Evolutionary conservation across 2,797 vertebrate species (phyloP), one percentile per base, ranked within the genome.

Genomic region (Buphagus erythrorhynchus): DNA sequence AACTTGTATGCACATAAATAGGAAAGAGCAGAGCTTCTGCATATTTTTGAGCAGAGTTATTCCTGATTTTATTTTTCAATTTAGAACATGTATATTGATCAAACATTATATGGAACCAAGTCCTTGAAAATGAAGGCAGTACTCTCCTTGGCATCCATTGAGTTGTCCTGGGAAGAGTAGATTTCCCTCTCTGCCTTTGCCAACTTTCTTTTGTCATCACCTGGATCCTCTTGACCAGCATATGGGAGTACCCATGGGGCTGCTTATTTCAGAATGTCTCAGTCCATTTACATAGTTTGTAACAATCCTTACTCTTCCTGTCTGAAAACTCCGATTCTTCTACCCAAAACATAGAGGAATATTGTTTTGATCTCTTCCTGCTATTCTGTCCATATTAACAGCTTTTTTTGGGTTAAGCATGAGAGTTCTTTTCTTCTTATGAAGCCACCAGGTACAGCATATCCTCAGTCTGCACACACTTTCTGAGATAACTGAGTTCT

Each of bases 251-350:
- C 45, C n/a, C 46, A 19, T 2, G 0, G 8, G 38, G 25, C 38
- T 88, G 59, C 74, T 85, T 87, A 20, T 92, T 86, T 76, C 74
- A 52, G 45, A 86, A 46, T 14, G 10, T 58, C 62, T 81, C 58
- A 68, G 51, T 86, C 61, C 31, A 3, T 35, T 67, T 52, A 14
- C 28, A 16, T 78, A 29, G 18, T 45, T 85, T 59, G 31, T 59
- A 74, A 74, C 1, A 4, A 59, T 49, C 62, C 31, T 38, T 20
- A 10, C 51, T 72, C 17, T 48, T 55, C n/a, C 22, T 73, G 4
- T 48, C 35, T 86, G 61, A 35, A 67, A 90, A 77, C 18, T 52
- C 48, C 35, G 15, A 51, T 61, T 33, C 42, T 86, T 80, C 29
- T 62, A 46, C 28, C 11, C 59, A 35, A 36, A 33, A 59, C 0